phyloP scores from a whole-genome alignment of 2,888 invertebrate genomes.

The Eupithecia dodoneata region DNA sequence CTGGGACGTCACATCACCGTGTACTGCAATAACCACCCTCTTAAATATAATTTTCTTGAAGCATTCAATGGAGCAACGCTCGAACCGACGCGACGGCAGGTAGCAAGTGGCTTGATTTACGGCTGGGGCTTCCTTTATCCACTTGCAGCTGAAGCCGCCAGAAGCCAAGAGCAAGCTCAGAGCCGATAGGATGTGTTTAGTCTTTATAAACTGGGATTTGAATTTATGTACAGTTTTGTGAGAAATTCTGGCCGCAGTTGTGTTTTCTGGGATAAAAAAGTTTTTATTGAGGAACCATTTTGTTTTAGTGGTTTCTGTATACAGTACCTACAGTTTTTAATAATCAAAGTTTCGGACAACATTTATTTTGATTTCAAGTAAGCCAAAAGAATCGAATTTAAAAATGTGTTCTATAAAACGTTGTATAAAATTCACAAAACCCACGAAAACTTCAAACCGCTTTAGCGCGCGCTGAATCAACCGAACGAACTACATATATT shows the following conservation, averaged over 20 bases:
- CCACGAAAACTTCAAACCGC: neutral
- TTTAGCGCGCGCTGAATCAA: neutral
- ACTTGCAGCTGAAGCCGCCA: constrained; percentile 39
- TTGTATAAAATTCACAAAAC: no score
- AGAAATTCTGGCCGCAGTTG: neutral
- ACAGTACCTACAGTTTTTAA: neutral
- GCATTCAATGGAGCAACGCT: constrained; percentile 4
- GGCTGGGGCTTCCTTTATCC: constrained; percentile 53
- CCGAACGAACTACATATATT: neutral
- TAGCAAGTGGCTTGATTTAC: constrained; percentile 62
- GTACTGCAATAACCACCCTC: neutral
- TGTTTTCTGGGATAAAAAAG: neutral
- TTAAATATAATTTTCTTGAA: neutral
- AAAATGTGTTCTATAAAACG: neutral
- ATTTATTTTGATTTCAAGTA: neutral
- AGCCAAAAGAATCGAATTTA: neutral
- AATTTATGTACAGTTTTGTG: neutral
- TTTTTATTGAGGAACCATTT: neutral
- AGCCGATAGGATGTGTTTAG: constrained; percentile 2
- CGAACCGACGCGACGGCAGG: neutral
- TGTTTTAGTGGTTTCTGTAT: neutral
- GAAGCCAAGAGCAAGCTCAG: neutral
- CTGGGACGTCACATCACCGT: neutral
- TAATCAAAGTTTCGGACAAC: neutral
- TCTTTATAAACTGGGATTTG: constrained; percentile 9